These are phyloP conservation scores for Tetragnatha versicolor DNA, from an alignment of 1,140 invertebrate genomes.

Conservation along the genomic window DNA sequence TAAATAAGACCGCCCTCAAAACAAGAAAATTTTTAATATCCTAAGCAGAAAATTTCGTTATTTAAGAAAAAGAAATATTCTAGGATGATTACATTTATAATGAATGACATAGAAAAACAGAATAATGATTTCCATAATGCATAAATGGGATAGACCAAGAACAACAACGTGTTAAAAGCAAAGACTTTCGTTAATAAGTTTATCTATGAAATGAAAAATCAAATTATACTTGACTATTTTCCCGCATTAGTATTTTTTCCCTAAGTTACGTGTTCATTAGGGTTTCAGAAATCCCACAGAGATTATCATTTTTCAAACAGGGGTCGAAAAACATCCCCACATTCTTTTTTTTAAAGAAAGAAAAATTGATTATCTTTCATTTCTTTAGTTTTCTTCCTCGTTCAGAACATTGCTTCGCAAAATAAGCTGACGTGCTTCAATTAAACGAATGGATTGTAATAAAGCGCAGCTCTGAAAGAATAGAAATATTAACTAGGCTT, in stretches of 20 bases:
- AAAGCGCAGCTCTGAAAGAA: too few species aligned
- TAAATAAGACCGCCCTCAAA: conserved; percentile 1
- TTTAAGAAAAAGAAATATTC: conserved; percentile 9
- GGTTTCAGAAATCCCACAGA: background rate
- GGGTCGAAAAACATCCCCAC: too few species aligned
- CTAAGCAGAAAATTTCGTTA: background rate
- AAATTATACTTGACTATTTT: background rate
- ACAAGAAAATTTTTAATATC: conserved; percentile 20
- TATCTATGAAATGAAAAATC: conserved; percentile 20
- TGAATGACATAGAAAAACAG: conserved; percentile 7
- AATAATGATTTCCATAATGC: conserved; percentile 24
- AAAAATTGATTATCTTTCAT: too few species aligned
- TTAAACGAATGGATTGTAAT: too few species aligned
- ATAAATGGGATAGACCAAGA: background rate
- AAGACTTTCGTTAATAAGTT: conserved; percentile 16
- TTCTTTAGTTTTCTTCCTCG: too few species aligned
- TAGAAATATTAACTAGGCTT: too few species aligned
- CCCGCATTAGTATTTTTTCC: background rate
- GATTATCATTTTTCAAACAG: too few species aligned
- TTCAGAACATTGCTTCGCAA: too few species aligned
- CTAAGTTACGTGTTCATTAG: background rate
- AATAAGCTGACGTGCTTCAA: too few species aligned
- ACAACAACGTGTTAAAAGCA: background rate
- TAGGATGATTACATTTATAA: background rate
- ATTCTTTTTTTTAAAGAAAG: too few species aligned